Conservation (phyloP, 2,113 vertebrate genomes). For the Chionomys nivalis region DNA sequence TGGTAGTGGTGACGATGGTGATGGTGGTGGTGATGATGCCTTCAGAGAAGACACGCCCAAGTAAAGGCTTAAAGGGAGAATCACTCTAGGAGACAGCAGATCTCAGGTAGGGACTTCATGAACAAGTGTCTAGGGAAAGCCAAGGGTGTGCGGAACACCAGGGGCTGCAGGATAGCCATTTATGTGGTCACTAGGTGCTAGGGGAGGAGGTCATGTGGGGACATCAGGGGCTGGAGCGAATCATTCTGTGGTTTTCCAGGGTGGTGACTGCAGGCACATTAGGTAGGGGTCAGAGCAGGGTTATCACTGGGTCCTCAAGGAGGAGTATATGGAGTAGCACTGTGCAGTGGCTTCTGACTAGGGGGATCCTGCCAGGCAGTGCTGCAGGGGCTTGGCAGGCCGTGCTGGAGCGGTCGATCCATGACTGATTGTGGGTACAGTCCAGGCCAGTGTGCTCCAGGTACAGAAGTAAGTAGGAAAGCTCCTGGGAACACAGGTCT, state of each 20-base stretch:
- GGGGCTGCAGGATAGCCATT: not conserved
- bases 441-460: not conserved
- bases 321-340: too few species aligned
- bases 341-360: rapidly evolving
- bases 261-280: not conserved
- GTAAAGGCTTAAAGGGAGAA: not conserved
- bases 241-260: too few species aligned
- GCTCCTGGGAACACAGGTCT: not conserved
- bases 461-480: not conserved
- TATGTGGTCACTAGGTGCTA: not conserved
- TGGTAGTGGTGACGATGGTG: too few species aligned
- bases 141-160: not conserved
- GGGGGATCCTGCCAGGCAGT: too few species aligned
- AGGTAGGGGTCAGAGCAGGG: not conserved
- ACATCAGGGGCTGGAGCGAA: not conserved
- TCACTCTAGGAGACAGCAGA: not conserved
- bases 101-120: not conserved
- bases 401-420: not conserved
- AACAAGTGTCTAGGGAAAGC: too few species aligned
- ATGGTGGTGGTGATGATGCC: too few species aligned
- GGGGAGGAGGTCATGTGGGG: not conserved
- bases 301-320: rapidly evolving
- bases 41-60: not conserved
- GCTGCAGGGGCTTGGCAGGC: not conserved
- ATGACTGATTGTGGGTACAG: not conserved